Evolutionary conservation across 1,140 invertebrate genomes (phyloP).

Genomic region (Geopemphigus sp.): DNA sequence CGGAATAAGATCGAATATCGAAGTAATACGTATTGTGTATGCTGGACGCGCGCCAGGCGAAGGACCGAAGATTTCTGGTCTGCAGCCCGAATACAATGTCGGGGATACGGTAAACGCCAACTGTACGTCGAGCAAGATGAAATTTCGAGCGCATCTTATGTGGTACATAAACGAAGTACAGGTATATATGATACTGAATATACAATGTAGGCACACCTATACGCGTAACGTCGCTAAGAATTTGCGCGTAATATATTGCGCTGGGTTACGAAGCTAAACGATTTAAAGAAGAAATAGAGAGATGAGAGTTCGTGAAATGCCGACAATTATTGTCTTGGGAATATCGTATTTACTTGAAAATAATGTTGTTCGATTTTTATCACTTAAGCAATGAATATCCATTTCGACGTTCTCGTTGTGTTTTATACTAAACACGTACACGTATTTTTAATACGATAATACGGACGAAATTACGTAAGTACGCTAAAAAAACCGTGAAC

Average conservation of each 20-base stretch:
- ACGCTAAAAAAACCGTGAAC: no score
- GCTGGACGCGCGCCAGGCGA: background rate
- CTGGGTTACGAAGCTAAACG: background rate
- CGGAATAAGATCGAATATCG: background rate
- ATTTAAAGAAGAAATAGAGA: background rate
- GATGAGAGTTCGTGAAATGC: conserved; percentile 6
- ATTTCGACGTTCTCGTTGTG: background rate
- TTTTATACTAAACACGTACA: background rate
- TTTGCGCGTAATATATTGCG: no score
- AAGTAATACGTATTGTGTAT: background rate
- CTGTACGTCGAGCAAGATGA: conserved; percentile 15
- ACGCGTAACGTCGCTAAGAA: background rate
- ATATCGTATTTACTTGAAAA: conserved; percentile 30
- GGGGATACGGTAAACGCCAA: conserved; percentile 17
- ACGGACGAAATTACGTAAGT: no score
- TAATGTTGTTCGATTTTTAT: conserved; percentile 39
- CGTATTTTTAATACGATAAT: no score
- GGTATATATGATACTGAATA: conserved; percentile 1
- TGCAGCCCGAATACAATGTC: conserved; percentile 5
- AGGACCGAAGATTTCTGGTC: background rate
- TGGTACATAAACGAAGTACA: conserved; percentile 39
- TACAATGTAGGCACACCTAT: background rate
- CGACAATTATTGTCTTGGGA: conserved; percentile 21
- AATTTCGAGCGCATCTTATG: background rate
- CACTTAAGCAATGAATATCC: conserved; percentile 24